Percentiles rank a stretch among this genome's conserved stretches.
Conservation (phyloP, 2,797 vertebrate species). For the Myotis pilosus region DNA sequence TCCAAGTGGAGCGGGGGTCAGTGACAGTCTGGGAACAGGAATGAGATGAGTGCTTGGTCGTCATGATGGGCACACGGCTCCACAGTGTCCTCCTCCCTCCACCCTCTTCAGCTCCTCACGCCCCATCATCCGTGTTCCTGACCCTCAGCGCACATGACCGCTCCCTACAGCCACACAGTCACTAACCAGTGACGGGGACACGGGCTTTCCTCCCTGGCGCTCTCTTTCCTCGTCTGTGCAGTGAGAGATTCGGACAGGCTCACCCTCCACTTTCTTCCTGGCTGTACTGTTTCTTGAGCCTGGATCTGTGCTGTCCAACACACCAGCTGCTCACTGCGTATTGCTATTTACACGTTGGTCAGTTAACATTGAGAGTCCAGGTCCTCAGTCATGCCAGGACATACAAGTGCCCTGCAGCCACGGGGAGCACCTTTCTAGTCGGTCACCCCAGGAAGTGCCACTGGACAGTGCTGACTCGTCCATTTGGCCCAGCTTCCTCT, state of each 20-base stretch:
- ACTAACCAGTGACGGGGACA: not conserved
- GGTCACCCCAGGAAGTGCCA: not conserved
- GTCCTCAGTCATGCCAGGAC: not conserved
- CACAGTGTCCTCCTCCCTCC: not conserved
- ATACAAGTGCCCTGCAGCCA: not conserved
- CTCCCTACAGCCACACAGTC: not conserved
- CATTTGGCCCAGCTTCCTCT: not conserved
- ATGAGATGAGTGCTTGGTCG: too few species aligned
- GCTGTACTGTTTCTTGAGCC: not conserved
- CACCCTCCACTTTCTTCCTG: not conserved
- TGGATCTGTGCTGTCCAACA: not conserved
- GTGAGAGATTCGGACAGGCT: not conserved
- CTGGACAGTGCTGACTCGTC: not conserved
- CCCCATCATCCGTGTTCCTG: not conserved
- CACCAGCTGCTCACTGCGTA: not conserved
- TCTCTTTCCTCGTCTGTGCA: not conserved
- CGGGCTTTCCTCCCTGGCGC: not conserved
- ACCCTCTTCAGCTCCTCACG: not conserved
- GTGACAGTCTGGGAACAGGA: not conserved
- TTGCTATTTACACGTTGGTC: not conserved
- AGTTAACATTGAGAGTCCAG: not conserved
- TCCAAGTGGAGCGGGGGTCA: too few species aligned
- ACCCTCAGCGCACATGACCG: not conserved
- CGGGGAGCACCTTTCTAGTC: not conserved
- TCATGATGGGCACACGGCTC: not conserved